These are phyloP conservation scores for Champsocephalus gunnari DNA, from an alignment of 2,797 vertebrate genomes.

Conservation along the genomic window DNA sequence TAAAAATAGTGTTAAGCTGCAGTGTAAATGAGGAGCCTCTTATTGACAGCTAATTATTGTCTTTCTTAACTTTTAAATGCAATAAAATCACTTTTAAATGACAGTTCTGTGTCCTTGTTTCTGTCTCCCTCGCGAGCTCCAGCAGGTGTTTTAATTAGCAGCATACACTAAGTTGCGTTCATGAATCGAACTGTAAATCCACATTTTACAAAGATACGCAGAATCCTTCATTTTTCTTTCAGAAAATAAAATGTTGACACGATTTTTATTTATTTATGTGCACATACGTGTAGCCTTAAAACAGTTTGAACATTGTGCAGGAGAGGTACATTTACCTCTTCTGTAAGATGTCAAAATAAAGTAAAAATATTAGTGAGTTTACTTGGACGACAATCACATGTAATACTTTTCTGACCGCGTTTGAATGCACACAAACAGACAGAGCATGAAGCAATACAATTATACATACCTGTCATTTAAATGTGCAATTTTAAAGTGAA, in stretches of 20 bases:
- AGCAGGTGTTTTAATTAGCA: constrained; percentile 15
- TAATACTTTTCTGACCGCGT: not conserved
- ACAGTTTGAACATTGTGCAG: too few species aligned
- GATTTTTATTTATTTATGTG: too few species aligned
- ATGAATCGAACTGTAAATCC: not conserved
- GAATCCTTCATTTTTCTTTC: not conserved
- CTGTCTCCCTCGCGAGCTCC: not conserved
- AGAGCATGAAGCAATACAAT: not conserved
- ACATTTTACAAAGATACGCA: too few species aligned
- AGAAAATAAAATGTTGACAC: not conserved
- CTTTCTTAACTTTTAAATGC: not conserved
- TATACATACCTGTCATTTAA: not conserved
- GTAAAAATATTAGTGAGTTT: not conserved
- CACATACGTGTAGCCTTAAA: too few species aligned
- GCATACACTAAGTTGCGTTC: not conserved
- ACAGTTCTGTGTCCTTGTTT: too few species aligned
- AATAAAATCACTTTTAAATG: not conserved
- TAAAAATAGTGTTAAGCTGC: too few species aligned
- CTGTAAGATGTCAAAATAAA: too few species aligned
- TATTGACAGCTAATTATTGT: too few species aligned
- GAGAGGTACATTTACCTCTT: too few species aligned
- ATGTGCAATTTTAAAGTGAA: not conserved
- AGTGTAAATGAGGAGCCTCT: too few species aligned
- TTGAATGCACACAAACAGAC: not conserved
- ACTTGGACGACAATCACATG: not conserved